Conservation (phyloP, 2,888 invertebrate species). For the Drosophila cyrtoloma region DNA sequence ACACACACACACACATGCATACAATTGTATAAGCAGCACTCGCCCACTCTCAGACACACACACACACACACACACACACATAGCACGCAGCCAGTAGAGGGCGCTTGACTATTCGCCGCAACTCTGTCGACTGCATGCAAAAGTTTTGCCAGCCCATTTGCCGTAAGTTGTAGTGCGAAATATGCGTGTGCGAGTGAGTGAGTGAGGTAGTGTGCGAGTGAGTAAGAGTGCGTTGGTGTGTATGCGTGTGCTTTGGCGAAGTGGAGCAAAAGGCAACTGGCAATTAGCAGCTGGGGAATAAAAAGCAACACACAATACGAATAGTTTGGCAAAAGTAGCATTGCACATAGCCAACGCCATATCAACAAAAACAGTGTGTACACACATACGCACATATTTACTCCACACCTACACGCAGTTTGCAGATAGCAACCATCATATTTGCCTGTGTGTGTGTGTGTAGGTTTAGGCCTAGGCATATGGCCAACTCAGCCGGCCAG, state of each 20-base stretch:
- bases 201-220: slow-evolving; percentile 1
- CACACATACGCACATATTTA: slow-evolving; percentile 21
- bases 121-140: slow-evolving; percentile 46
- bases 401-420: slow-evolving; percentile 13
- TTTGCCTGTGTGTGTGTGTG: slow-evolving; percentile 20
- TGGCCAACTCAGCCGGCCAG: slow-evolving; percentile 38
- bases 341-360: slow-evolving; percentile 58
- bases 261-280: slow-evolving; percentile 56
- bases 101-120: slow-evolving; percentile 9
- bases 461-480: slow-evolving; percentile 52
- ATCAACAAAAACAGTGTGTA: slow-evolving; percentile 38
- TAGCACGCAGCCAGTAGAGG: slow-evolving; percentile 14
- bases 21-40: slow-evolving; percentile 2
- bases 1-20: slow-evolving; percentile 18
- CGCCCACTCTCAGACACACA: slow-evolving; percentile 19
- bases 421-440: slow-evolving; percentile 39
- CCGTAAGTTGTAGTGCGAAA: slow-evolving; percentile 30
- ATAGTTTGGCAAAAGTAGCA: slow-evolving; percentile 63
- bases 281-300: slow-evolving; percentile 52
- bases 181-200: slow-evolving; percentile 7
- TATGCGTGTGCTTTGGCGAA: slow-evolving; percentile 37
- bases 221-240: slow-evolving; percentile 5
- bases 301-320: slow-evolving; percentile 31
- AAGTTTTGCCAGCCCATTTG: slow-evolving; percentile 44
- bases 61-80: slow-evolving; percentile 14